Base-by-base conservation (phyloP, 2,113 vertebrate species). In the Circaetus gallicus region DNA sequence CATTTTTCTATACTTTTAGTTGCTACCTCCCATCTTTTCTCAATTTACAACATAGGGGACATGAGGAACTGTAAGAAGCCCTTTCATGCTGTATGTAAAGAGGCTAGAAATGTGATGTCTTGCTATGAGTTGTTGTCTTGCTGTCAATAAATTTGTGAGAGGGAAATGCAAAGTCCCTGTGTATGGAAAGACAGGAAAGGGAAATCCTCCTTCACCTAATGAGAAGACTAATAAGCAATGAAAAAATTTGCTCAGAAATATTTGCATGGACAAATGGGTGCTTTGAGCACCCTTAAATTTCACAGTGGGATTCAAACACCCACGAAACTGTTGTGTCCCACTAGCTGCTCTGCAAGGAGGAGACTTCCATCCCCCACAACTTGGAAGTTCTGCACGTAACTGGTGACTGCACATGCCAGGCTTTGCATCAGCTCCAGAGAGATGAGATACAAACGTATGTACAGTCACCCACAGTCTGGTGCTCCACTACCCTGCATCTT, bases 261-360 rank as follows among this genome's bases (percentile, higher is more conserved):
- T 61, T 15, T 82, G 7, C 2, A 2, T 2, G 18, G 36, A 55
- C 42, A 43, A 63, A 61, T 4, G 7, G 2, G 11, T 67, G 17
- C 81, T 71, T 74, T n/a, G 42, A 59, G 19, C 56, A 74, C 20
- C 38, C 47, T 67, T 36, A 22, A 4, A 82, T 67, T 55, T 66
- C 11, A 7, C 0, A 0, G 26, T 55, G 40, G 56, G n/a, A 63
- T 72, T 56, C 53, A 70, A 73, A 65, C n/a, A 66, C 3, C 1
- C 38, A 55, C 13, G 32, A 59, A 43, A 17, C 9, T 15, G 24
- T 2, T 10, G 29, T 26, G 45, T 28, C 34, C 42, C 55, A 36
- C 25, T 55, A 56, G 34, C 45, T 66, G 70, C n/a, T 71, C 29
- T 77, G n/a, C 45, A 77, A 59, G 66, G 42, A 62, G 25, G 13